Conservation (phyloP, 2,888 invertebrate genomes). For the Agrilus mali region DNA sequence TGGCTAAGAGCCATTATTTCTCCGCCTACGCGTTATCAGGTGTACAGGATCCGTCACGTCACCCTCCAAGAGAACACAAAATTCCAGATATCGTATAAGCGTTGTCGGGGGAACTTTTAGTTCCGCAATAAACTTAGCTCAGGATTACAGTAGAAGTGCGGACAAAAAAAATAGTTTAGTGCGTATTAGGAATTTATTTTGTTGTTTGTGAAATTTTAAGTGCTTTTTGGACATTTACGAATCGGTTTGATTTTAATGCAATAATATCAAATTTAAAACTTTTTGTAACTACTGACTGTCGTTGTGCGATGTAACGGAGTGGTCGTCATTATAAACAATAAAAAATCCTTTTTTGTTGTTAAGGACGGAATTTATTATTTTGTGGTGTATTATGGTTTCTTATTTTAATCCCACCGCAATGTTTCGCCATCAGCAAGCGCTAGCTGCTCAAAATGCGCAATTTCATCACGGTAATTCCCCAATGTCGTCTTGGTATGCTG, state of each 20-base stretch:
- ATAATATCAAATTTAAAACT: no score
- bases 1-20: conserved; percentile 14
- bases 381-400: conserved; percentile 47
- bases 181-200: background rate
- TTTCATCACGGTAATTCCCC: conserved; percentile 24
- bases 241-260: no score
- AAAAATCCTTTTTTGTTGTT: background rate
- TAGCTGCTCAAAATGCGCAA: conserved; percentile 42
- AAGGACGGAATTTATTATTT: background rate
- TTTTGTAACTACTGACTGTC: no score
- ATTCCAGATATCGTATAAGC: background rate
- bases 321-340: no score
- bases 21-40: conserved; percentile 9
- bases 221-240: no score
- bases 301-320: no score
- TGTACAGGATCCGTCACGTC: conserved; percentile 3
- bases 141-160: background rate
- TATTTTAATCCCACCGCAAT: conserved; percentile 54
- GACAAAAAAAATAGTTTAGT: conserved; percentile 1
- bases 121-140: background rate
- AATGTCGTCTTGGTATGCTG: conserved; percentile 33
- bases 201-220: background rate
- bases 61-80: conserved; percentile 11
- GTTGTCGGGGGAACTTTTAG: conserved; percentile 3
- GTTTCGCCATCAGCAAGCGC: conserved; percentile 21